Evolutionary conservation across 2,888 invertebrate species (phyloP), one percentile per base, ranked within the genome.

Genomic region (Troides helena): DNA sequence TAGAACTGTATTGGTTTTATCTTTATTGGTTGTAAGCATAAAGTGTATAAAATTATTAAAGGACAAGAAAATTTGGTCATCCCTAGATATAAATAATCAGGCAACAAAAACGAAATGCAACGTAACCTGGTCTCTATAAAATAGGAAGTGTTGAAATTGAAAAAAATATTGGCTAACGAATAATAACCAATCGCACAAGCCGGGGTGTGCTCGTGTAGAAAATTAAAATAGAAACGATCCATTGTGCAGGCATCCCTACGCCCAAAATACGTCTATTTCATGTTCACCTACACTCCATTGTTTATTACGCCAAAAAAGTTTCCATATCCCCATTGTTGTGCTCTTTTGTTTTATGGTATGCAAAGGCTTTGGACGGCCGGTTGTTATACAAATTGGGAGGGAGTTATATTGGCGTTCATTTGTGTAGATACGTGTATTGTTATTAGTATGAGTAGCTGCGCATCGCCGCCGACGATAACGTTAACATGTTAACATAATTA

Each of bases 341-440:
- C 74, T 81, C 87, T 85, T 86, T 90, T 92, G 90, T 92, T 90
- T 90, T 86, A 87, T 86, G 81, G 76, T 85, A 90, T 87, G 87
- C 85, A 77, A 78, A 79, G 76, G 79, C 80, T 80, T 81, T 78
- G 79, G 78, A 80, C 81, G 77, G 77, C 78, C 81, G 80, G 81
- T 79, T 80, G 78, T 80, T 80, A 80, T 81, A 78, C 76, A 81
- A 83, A 85, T 84, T 82, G 80, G 80, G 76, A 76, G 84, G 81
- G 78, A 81, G 80, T 83, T 82, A 76, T 76, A 75, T 75, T 71
- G 65, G 56, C 66, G 68, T 71, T 64, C 69, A 66, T 71, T 65
- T 65, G 68, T 69, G 65, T 67, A 64, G 46, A 58, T 66, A 71
- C 61, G 30, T 39, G 68, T 69, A 67, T 65, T 71, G 71, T 67